Evolutionary conservation across 2,888 invertebrate genomes (phyloP), one percentile per base, ranked within the genome.

Genomic region (Lepidocyrtinus sp.): DNA sequence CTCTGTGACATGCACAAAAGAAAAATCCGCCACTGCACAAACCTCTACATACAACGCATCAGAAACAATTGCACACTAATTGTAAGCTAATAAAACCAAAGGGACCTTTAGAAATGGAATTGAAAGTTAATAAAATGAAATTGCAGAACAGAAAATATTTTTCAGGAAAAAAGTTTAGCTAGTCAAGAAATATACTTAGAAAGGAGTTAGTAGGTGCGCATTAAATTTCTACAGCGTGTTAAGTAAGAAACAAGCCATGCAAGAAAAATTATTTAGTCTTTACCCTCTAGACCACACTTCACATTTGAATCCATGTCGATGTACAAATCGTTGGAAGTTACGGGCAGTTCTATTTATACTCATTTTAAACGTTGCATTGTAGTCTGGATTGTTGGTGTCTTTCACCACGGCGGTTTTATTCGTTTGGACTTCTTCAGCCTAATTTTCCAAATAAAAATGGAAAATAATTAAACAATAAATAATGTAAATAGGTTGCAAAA

Each of bases 241-340:
- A n/a, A n/a, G n/a, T n/a, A n/a, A n/a, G n/a, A n/a, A n/a, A n/a
- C n/a, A n/a, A n/a, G 36, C 36, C 36, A 36, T 36, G 15, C 19
- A 17, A 17, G 24, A 70, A 15, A 61, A 50, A 65, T 21, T 27
- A 19, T 26, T 73, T 61, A 65, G 67, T 7, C 87, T 92, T 92
- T 90, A 97, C 97, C 98, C 97, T 90, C 95, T 94, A 0, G 96
- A 94, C 90, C 93, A 97, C 9, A 98, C 92, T 89, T 98, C 97
- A 74, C 96, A 92, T 88, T 99, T 99, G 83, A 98, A 90, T 1
- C 93, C 92, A 87, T 97, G 95, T 63, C 97, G 91, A 88, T 97
- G 98, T 88, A 99, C 95, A 27, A 95, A 92, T 67, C 98, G 90
- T 84, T 93, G 93, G 87, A 98, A 95, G 19, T 94, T 92, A 73